Evolutionary conservation across 1,140 invertebrate species (phyloP).

Genomic region (Pentalonia nigronervosa): DNA sequence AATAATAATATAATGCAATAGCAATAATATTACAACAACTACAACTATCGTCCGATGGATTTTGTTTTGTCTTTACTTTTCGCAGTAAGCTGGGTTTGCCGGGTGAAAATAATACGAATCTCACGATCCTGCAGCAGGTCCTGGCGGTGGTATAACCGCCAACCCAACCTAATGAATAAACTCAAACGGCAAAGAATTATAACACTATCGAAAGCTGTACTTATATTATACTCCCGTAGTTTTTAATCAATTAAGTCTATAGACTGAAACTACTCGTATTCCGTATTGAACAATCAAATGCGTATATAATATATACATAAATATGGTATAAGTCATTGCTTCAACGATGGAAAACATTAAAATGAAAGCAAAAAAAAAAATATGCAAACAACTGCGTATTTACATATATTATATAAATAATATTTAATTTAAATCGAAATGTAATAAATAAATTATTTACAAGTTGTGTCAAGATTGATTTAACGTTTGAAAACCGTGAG

Average conservation of each 20-base stretch:
- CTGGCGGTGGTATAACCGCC: too few species aligned
- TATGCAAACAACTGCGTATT: not conserved
- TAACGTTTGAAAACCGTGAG: not conserved
- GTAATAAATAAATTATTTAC: not conserved
- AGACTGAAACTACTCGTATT: not conserved
- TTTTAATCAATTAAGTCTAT: not conserved
- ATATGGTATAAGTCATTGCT: not conserved
- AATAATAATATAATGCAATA: not conserved
- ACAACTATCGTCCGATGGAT: not conserved
- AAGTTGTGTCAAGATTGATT: not conserved
- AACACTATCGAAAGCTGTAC: not conserved
- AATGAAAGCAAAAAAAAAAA: not conserved
- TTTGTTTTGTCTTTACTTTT: not conserved
- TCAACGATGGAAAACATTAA: not conserved
- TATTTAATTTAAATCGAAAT: constrained; percentile 4
- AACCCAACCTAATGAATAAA: not conserved
- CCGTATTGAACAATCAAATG: not conserved
- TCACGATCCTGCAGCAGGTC: not conserved
- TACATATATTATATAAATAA: not conserved
- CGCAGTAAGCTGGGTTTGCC: not conserved
- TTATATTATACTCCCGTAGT: not conserved
- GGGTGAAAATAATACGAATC: not conserved
- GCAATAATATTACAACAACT: not conserved
- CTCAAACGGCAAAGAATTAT: not conserved
- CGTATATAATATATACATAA: not conserved